Evolutionary conservation across 23 tunicate genomes (phyloP), one percentile per base, ranked within the genome.

Genomic region (Botrylloides violaceus): DNA sequence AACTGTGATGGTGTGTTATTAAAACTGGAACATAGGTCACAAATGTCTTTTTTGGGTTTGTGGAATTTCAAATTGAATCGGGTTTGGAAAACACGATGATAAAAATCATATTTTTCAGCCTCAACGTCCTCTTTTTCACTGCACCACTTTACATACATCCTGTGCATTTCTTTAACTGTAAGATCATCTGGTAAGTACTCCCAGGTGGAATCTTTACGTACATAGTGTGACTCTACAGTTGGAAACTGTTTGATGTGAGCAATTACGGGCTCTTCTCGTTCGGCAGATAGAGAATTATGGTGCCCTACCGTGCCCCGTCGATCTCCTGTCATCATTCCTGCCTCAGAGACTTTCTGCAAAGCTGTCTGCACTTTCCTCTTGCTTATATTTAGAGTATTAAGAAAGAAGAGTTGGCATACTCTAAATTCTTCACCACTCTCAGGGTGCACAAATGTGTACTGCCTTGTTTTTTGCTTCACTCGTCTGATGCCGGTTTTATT

Each of bases 121-220:
- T 9, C 7, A 18, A 12, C 19, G 64, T 22, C 6, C 27, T 22
- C 53, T 43, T 43, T 18, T 22, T 59, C 27, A 18, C 19, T 7
- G 64, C 64, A 59, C 64, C 64, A 59, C 9, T 18, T 26, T 18
- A 59, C 27, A 59, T 59, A 59, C 64, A 59, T 59, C 27, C 64
- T 59, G 30, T 59, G 64, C 64, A 59, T 59, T 22, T 26, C 30
- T 7, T 23, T 22, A 5, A 59, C 9, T 59, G 64, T 7, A 12
- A 59, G 64, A 22, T 26, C 64, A 23, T 59, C 26, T 6, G 28
- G 29, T n/a, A 59, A 26, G 30, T 59, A 59, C 19, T 59, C 26
- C 12, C 53, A 43, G 53, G 53, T 7, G 53, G 12, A 7, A 15
- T 15, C 53, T 7, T 15, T 43, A 7, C 64, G 28, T 5, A 59